These are phyloP conservation scores for Chymomyza procnemis DNA, from an alignment of 2,888 invertebrate species.

Conservation along the genomic window DNA sequence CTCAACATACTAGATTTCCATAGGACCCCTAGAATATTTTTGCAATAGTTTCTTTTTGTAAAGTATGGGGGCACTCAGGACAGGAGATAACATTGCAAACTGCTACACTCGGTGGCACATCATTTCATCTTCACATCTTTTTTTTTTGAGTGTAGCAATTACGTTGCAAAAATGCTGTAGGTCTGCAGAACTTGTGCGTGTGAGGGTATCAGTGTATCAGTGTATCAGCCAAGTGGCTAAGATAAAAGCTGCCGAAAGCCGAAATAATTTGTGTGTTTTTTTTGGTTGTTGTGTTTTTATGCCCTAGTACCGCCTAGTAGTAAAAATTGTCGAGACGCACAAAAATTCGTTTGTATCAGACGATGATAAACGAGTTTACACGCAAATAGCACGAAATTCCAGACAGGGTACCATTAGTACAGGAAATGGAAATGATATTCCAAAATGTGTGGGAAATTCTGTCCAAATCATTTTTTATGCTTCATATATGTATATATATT, in stretches of 20 bases:
- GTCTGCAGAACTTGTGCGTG: background rate
- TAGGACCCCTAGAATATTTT: no score
- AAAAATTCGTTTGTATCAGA: background rate
- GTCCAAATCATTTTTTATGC: conserved; percentile 55
- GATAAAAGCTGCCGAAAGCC: background rate
- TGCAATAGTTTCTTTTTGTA: no score
- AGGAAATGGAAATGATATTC: background rate
- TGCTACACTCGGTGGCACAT: no score
- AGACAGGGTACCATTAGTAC: background rate
- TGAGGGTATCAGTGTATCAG: background rate
- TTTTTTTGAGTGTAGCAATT: background rate
- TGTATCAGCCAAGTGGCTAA: background rate
- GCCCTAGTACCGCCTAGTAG: background rate
- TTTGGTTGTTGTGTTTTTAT: no score
- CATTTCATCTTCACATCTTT: no score
- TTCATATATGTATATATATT: conserved; percentile 51
- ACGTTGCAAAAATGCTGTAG: background rate
- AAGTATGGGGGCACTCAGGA: no score
- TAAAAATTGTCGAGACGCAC: background rate
- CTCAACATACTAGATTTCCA: no score
- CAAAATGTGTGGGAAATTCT: conserved; percentile 12
- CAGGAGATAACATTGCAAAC: no score
- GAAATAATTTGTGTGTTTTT: no score
- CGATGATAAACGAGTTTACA: background rate
- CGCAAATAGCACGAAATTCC: background rate